Evolutionary conservation across 1,140 invertebrate genomes (phyloP), one percentile per base, ranked within the genome.

Genomic region (Hypothenemus hampei): DNA sequence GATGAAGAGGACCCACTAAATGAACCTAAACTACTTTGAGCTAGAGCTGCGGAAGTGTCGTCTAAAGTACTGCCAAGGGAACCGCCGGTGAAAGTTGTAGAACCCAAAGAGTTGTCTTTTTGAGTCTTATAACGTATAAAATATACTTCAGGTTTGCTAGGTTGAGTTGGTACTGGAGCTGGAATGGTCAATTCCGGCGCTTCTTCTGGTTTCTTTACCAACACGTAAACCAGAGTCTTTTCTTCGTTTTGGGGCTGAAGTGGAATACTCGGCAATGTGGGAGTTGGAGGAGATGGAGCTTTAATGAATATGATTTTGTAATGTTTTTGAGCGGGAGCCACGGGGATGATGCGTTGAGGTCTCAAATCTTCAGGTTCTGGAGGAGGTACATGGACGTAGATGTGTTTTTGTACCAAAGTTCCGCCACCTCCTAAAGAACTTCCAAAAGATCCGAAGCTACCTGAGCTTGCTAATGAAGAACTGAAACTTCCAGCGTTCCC

Each of bases 271-370:
- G 86, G 85, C 3, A 84, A 85, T 46, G 81, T 82, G 31, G 86
- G 85, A 46, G 85, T 81, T 21, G 86, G 84, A 37, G 84, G 78
- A 40, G 86, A 81, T 49, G 89, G 88, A 24, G 89, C 87, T 77
- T 91, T 90, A 71, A 91, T 91, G 79, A 91, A 91, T 71, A 91
- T 88, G 67, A 90, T 90, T 68, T 90, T 89, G 78, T 91, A 91
- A 69, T 91, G 87, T 62, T 90, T 91, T 69, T 87, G 85, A 21
- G 86, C 73, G 44, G 81, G 80, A 33, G 78, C 78, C 1, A 79
- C 73, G 19, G 59, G 41, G 35, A 75, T 69, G 24, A 79, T 76
- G 26, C 75, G 39, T 52, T 79, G 77, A 52, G 76, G 72, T 61
- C 76, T 78, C 57, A 81, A 77, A 67, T 82, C 79, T 70, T 81